Evolutionary conservation across 37 sponge, comb jelly and placozoan species (phyloP), one percentile per base, ranked within the genome.

Genomic region (Lycopodina hypogea): DNA sequence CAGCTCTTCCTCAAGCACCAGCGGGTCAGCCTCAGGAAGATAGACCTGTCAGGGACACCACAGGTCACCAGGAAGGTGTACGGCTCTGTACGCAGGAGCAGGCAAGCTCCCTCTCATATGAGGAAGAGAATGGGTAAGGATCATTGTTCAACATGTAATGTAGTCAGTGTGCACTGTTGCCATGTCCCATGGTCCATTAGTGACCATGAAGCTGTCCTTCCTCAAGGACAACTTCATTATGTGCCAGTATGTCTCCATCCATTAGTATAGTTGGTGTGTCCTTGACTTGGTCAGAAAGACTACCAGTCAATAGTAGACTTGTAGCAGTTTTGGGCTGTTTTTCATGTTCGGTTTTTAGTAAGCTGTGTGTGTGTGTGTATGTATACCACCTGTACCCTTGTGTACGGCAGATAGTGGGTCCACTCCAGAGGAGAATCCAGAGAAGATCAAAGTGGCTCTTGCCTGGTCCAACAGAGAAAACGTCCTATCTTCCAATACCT

Each of bases 31-130:
- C 51, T 76, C 26, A 63, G 81, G 51, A 69, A 68, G 56, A 62
- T 86, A 35, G 50, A 66, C 37, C 61, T 59, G 17, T 60, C 60
- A 4, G 36, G 6, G 19, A 55, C 55, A 11, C 34, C 74, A 17
- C 74, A 14, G 22, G 26, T 36, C 32, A 53, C 38, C 26, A 55
- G 48, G 17, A 39, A 56, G 24, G 70, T 68, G n/a, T 40, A 38
- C 14, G 86, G 63, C 39, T 74, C 81, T n/a, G 50, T 85, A 32
- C 56, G 81, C 22, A 78, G 79, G 74, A 71, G 72, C 61, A 84
- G 84, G 45, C 34, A 58, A 42, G 76, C 84, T 24, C 84, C 84
- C 1, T 77, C 84, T 70, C 33, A 30, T 18, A 61, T n/a, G n/a
- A n/a, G n/a, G n/a, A n/a, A n/a, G n/a, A n/a, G n/a, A n/a, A n/a